phyloP scores from a whole-genome alignment of 2,888 invertebrate species.

The Oeneis ivallda region DNA sequence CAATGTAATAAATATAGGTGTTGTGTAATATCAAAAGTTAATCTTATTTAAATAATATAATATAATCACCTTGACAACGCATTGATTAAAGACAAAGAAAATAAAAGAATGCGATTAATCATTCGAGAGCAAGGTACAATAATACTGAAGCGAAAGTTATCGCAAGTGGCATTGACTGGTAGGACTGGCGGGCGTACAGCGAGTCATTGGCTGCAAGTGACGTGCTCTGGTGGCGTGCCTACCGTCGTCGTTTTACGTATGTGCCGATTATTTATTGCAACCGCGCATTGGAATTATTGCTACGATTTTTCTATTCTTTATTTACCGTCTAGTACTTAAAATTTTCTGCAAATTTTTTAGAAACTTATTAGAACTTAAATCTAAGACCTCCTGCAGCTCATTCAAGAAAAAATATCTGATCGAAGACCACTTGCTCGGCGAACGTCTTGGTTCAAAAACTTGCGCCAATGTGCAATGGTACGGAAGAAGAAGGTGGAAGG shows the following conservation, averaged over 20 bases:
- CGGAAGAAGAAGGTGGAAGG: too few species aligned
- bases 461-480: too few species aligned
- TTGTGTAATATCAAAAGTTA: background rate
- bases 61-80: conserved; percentile 4
- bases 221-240: conserved; percentile 30
- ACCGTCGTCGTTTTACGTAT: conserved; percentile 9
- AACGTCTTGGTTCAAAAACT: too few species aligned
- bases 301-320: background rate
- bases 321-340: background rate
- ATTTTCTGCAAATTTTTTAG: too few species aligned
- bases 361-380: too few species aligned
- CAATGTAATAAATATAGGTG: background rate
- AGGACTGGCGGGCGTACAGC: conserved; percentile 32
- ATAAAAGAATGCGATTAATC: conserved; percentile 3
- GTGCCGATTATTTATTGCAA: conserved; percentile 20
- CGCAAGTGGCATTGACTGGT: conserved; percentile 48
- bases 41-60: conserved; percentile 11
- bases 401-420: too few species aligned
- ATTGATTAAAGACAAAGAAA: conserved; percentile 24
- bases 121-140: conserved; percentile 15
- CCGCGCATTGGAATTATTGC: conserved; percentile 3
- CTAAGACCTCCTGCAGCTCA: too few species aligned
- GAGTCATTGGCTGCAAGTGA: conserved; percentile 43
- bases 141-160: conserved; percentile 51
- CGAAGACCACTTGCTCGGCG: too few species aligned